Evolutionary conservation across 2,113 vertebrate genomes (phyloP), one percentile per base, ranked within the genome.

Genomic region (Perca flavescens): DNA sequence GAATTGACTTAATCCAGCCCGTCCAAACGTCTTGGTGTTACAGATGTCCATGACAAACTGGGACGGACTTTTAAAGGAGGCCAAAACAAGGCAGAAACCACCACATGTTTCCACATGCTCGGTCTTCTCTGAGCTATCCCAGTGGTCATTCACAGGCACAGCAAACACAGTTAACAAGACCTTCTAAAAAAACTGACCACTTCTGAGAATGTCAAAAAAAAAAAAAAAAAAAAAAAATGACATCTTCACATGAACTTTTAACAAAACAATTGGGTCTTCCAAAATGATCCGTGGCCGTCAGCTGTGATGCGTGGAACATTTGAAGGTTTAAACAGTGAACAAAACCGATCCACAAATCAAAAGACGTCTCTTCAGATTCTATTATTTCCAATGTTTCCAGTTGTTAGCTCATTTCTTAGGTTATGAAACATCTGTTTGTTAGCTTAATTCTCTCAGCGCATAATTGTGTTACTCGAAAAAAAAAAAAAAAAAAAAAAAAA

Each of bases 201-300:
- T 92, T 91, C 84, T 83, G 66, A 92, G 82, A 92, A 91, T 52
- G n/a, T n/a, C n/a, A n/a, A n/a, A n/a, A n/a, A n/a, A 56, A 34
- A 34, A 34, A 34, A 34, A 34, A 34, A 34, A 34, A 34, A 65
- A 77, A 69, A 56, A 40, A 70, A 86, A 83, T 36, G 17, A 85
- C 64, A 90, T 84, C 83, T 91, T 91, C 84, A 91, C 88, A 93
- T 92, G 80, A 86, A 90, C 68, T 88, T 90, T 89, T 86, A 91
- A 90, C 91, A 89, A 86, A 86, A 87, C 82, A 90, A 86, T 87
- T 80, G 86, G 65, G 65, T 82, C 53, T 72, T 79, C 79, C 73
- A 85, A 91, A 93, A 93, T 89, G 77, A 90, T 88, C 87, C 89
- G 61, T 76, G 90, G 89, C 80, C 81, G 81, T 88, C 87, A 84